Evolutionary conservation across 2,797 vertebrate genomes (phyloP), one percentile per base, ranked within the genome.

Genomic region (Poeciliopsis paucimaculata): DNA sequence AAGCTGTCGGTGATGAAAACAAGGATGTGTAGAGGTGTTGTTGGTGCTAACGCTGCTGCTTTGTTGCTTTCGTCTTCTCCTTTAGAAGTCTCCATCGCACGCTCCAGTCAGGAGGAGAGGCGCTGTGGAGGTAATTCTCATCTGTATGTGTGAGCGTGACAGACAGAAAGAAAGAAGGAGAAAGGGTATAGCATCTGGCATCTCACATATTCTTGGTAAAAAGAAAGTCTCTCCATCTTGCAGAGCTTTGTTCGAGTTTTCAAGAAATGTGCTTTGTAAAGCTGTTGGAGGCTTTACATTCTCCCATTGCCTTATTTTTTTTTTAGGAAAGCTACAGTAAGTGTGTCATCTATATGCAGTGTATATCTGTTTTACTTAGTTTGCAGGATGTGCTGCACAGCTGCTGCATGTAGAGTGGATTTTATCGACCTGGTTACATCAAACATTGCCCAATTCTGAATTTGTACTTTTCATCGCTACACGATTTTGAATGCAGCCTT

Each of bases 51-150:
- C 89, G 79, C 79, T 80, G 53, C 80, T 88, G 5, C 39, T 86
- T 88, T 47, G 20, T 89, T 90, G 39, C 93, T 92, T 26, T 88
- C 78, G 88, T 89, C n/a, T 89, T 91, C 91, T 26, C 94, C 92
- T 83, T 91, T 93, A 99, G 98, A 99, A 95, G 95, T 98, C 84
- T 97, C 97, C 18, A 97, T 99, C 78, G 98, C 98, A 84, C 96
- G 97, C 87, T 98, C 98, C 82, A 98, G 97, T 75, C 93, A 96
- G 81, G 97, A 97, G 89, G 97, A 98, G 87, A 97, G 96, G 88
- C 95, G 91, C 77, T 99, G 98, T 94, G 98, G 98, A 86, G 98
- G 98, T 99, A 96, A 93, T 90, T 80, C 85, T 74, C 84, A 16
- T 82, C 26, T 83, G 18, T 75, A 46, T 78, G 72, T 77, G 34